These are phyloP conservation scores for Verasper variegatus DNA, from an alignment of 2,113 vertebrate species.

Conservation along the genomic window DNA sequence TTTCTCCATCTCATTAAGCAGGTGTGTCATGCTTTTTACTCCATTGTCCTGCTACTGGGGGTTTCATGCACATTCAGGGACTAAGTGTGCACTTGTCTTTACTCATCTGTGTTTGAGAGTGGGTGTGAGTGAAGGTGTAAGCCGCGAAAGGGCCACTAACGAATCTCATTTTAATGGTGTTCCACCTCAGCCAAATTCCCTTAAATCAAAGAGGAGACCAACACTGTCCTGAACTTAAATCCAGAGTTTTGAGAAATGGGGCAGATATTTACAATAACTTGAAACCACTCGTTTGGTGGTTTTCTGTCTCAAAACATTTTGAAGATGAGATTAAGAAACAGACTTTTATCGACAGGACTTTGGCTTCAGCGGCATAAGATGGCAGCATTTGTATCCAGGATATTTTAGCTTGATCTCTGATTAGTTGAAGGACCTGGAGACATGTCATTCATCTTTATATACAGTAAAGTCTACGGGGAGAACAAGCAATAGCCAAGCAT, in stretches of 20 bases:
- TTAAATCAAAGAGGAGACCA: conserved; percentile 39
- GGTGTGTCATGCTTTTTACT: conserved; percentile 49
- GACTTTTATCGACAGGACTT: too few relatives aligned
- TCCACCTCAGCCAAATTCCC: conserved; percentile 34
- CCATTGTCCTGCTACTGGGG: conserved; percentile 47
- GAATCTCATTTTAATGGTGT: conserved; percentile 30
- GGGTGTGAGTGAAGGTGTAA: not conserved
- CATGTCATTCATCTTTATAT: too few relatives aligned
- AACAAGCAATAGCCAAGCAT: too few relatives aligned
- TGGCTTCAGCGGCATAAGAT: too few relatives aligned
- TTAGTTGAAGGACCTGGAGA: too few relatives aligned
- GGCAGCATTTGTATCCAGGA: too few relatives aligned
- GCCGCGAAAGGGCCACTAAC: conserved; percentile 18
- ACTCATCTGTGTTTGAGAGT: conserved; percentile 22
- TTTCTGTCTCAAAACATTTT: too few relatives aligned
- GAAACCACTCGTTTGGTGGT: too few relatives aligned
- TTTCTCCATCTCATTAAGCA: conserved; percentile 65
- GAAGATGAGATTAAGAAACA: too few relatives aligned
- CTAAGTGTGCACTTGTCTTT: conserved; percentile 27
- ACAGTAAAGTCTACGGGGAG: too few relatives aligned
- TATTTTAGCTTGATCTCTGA: too few relatives aligned
- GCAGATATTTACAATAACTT: too few relatives aligned
- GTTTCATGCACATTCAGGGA: conserved; percentile 18
- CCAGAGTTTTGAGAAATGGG: not conserved
- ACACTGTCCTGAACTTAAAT: not conserved